Percentiles rank a stretch among this genome's conserved stretches.
These are phyloP conservation scores for Macrosteles quadrilineatus DNA, from an alignment of 1,140 invertebrate species.

Conservation along the genomic window DNA sequence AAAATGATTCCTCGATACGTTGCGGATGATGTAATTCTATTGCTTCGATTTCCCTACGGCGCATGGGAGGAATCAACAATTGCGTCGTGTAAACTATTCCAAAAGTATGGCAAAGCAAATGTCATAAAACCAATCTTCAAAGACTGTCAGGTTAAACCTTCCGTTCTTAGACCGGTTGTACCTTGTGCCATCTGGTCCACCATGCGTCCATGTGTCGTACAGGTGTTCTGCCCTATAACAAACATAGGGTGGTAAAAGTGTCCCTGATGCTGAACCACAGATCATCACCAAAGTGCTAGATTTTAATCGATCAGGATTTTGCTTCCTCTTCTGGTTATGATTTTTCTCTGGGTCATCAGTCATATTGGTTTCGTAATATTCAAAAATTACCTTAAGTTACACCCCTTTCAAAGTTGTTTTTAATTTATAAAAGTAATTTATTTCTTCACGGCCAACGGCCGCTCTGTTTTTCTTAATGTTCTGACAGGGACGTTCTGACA, in stretches of 20 bases:
- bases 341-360: neutral
- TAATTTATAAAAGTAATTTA: too few relatives aligned
- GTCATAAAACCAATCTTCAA: slow-evolving; percentile 52
- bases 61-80: too few relatives aligned
- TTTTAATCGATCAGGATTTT: neutral
- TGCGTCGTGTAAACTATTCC: too few relatives aligned
- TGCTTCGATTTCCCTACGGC: too few relatives aligned
- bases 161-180: slow-evolving; percentile 48
- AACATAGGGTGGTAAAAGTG: slow-evolving; percentile 42
- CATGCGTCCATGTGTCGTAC: slow-evolving; percentile 46
- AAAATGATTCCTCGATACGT: too few relatives aligned
- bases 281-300: slow-evolving; percentile 36
- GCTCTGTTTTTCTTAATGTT: too few relatives aligned
- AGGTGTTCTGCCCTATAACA: slow-evolving; percentile 45
- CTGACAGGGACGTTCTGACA: too few relatives aligned
- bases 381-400: too few relatives aligned
- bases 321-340: neutral
- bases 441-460: neutral
- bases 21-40: too few relatives aligned
- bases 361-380: neutral
- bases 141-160: slow-evolving; percentile 45
- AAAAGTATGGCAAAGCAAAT: too few relatives aligned
- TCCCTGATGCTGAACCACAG: slow-evolving; percentile 40
- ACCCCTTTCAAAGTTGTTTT: too few relatives aligned
- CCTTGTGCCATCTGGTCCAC: slow-evolving; percentile 43